Evolutionary conservation across 2,888 invertebrate species (phyloP), one percentile per base, ranked within the genome.

Genomic region (Chrysomela aeneicollis): DNA sequence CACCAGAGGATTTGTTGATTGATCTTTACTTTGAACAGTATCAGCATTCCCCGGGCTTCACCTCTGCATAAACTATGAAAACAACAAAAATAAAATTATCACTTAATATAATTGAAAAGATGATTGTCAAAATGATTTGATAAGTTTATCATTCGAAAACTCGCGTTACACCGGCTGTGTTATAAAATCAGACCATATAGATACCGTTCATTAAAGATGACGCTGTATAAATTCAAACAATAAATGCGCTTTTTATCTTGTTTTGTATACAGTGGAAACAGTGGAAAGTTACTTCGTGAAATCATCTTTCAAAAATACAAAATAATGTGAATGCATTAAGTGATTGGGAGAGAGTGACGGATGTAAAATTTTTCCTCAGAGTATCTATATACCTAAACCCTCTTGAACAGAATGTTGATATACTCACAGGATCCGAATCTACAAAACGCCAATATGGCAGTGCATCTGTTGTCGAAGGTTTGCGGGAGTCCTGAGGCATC

Each of bases 391-490:
- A 42, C 3, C 2, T 42, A 4, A 19, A 1, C 5, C 1, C 2
- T 12, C 2, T 6, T 4, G 22, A 0, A 12, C 1, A 21, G 8
- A 19, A 12, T 50, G 9, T 37, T 8, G 6, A 19, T 22, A 62
- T 66, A 84, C 86, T 84, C 81, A 87, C 87, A 86, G 60, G 85
- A 86, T 77, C 87, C 87, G 67, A 85, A 86, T 68, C 84, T 85
- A 78, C 87, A 87, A 42, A 86, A 87, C 0, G 83, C 86, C 10
- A 86, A 82, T 67, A 86, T 85, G 21, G 87, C 83, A 71, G 87
- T 86, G 71, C 87, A 88, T 4, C 86, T 77, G n/a, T 86, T 87
- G 46, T 85, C 85, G 69, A 87, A 88, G 0, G 87, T 87, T 70
- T 85, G 78, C 1, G 86, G 85, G 0, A 85, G 82, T 26, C 87